Conservation (phyloP, 2,888 invertebrate genomes). For the Papilio gigon region DNA sequence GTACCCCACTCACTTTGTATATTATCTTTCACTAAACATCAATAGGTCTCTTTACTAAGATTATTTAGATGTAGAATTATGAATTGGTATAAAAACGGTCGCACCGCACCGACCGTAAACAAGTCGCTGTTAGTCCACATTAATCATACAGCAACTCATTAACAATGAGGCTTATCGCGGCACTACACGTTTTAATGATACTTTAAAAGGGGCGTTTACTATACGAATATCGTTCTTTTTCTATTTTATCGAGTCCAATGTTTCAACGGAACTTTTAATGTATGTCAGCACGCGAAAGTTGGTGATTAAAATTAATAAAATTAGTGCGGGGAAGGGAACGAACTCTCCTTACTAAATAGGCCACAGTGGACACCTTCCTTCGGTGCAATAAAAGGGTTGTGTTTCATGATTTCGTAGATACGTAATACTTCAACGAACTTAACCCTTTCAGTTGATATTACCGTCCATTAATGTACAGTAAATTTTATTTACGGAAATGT, state of each 20-base stretch:
- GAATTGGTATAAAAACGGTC: conserved; percentile 51
- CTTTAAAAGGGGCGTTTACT: conserved; percentile 68
- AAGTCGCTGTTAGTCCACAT: conserved; percentile 59
- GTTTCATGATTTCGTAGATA: conserved; percentile 34
- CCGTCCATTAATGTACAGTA: background rate
- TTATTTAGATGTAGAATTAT: conserved; percentile 1
- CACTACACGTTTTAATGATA: conserved; percentile 74
- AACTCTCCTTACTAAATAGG: conserved; percentile 53
- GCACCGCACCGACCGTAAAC: conserved; percentile 54
- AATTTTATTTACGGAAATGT: conserved; percentile 19
- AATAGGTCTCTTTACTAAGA: background rate
- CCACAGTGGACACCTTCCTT: conserved; percentile 42
- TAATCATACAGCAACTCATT: conserved; percentile 70
- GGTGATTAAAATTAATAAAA: conserved; percentile 82
- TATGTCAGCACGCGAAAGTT: conserved; percentile 71
- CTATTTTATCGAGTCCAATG: conserved; percentile 72
- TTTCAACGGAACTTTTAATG: conserved; percentile 75
- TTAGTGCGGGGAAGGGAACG: conserved; percentile 58
- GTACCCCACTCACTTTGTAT: too few species aligned
- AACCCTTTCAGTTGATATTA: background rate
- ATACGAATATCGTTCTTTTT: conserved; percentile 56
- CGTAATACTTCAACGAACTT: conserved; percentile 4
- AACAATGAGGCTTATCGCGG: conserved; percentile 72
- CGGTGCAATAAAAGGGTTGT: conserved; percentile 42
- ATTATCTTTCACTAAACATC: background rate